Percentiles rank a stretch among this genome's conserved stretches.
Evolutionary conservation across 2,113 vertebrate genomes (phyloP).

Genomic region (Macrotus californicus): DNA sequence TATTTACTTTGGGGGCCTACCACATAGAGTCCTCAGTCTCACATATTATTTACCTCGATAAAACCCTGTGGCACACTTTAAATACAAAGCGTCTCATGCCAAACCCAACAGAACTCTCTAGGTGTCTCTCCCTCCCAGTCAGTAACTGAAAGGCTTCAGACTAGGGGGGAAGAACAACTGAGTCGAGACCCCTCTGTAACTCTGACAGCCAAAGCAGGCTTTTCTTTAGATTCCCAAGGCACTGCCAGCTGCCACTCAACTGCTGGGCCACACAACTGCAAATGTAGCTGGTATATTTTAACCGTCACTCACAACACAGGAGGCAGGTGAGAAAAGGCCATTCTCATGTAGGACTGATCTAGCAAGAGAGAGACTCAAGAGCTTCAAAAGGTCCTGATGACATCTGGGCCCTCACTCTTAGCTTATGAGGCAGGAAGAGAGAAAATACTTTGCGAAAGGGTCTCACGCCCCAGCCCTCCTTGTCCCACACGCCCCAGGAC

Average conservation of each 20-base stretch:
- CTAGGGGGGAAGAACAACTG: neutral
- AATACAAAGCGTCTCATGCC: neutral
- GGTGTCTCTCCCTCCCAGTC: neutral
- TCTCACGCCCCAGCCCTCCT: neutral
- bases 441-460: neutral
- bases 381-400: neutral
- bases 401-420: neutral
- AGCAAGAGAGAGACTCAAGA: neutral
- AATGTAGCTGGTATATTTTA: neutral
- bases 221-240: neutral
- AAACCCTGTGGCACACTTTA: neutral
- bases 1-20: neutral
- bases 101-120: neutral
- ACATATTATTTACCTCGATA: neutral
- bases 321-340: neutral
- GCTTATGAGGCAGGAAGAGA: neutral
- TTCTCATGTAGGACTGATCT: neutral
- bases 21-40: neutral
- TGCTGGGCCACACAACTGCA: neutral
- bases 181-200: neutral
- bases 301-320: neutral
- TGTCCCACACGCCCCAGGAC: neutral
- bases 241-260: neutral
- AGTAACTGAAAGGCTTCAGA: neutral
- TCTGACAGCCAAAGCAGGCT: neutral